Evolutionary conservation across 2,113 vertebrate species (phyloP).

Genomic region (Candoia aspera): DNA sequence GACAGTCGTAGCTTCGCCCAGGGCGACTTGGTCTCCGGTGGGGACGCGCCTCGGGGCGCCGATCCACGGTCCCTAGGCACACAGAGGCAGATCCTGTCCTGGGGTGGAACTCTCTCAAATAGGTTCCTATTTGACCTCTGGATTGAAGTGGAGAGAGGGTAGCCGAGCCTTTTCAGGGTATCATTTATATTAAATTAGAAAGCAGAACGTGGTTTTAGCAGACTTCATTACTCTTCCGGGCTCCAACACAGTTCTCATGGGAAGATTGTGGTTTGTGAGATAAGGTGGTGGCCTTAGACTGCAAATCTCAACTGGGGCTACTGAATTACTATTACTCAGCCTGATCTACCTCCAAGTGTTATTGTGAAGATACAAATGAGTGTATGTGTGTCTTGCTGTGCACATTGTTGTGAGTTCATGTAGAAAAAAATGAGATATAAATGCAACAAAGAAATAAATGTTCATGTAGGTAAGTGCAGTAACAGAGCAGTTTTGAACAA

Average conservation of each 20-base stretch:
- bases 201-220: not conserved
- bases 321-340: not conserved
- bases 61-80: not conserved
- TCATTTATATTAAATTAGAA: not conserved
- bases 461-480: not conserved
- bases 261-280: not conserved
- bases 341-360: not conserved
- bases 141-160: not conserved
- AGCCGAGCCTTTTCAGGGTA: not conserved
- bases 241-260: too few species aligned
- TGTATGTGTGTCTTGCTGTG: not conserved
- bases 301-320: not conserved
- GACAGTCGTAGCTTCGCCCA: too few species aligned
- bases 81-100: not conserved
- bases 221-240: too few species aligned
- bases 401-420: not conserved
- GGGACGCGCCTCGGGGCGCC: not conserved
- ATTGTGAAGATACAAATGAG: not conserved
- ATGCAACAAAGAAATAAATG: not conserved
- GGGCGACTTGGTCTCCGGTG: not conserved
- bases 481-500: not conserved
- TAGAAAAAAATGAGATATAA: not conserved
- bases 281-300: not conserved
- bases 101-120: not conserved
- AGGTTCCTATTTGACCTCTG: too few species aligned